Evolutionary conservation across 2,113 vertebrate species (phyloP), one percentile per base, ranked within the genome.

Genomic region (Geococcyx californianus): DNA sequence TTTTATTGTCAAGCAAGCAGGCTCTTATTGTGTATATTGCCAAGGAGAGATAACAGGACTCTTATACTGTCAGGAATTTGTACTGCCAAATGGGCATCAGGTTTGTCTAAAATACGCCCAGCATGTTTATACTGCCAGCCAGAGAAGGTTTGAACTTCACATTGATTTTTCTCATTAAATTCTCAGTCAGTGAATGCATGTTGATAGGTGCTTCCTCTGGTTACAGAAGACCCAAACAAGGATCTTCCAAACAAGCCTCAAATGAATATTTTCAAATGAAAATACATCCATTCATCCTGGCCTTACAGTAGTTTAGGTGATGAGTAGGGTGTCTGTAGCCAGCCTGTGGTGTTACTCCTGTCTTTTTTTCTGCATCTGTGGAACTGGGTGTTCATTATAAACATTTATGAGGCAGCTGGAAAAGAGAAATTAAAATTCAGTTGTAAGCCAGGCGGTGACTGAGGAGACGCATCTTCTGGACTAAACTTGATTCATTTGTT

Each of bases 41-140:
- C 97, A 97, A 95, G 66, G 38, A 81, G 70, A 91, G 70, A 97
- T 94, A 97, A 95, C 66, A 55, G 51, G 42, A 47, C 94, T 82
- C 59, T 97, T 97, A 93, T 94, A 58, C 63, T 74, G 67, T 74
- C 59, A 92, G 88, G 80, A 90, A 84, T 94, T 94, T 89, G 77
- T 86, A 89, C 85, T 95, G 94, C 95, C 96, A 97, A 95, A 59
- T 52, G 76, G 90, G 88, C 90, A 68, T 60, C 82, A 97, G 92
- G 68, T 95, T 96, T 60, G 69, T 70, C 92, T 93, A 75, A 96
- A 95, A 93, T 73, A 75, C n/a, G 49, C 56, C 77, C 90, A 86
- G 77, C 49, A 2, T 79, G 56, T 66, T 81, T 74, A 56, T 62
- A 73, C 63, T 95, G 79, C 93, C 97, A 97, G 87, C 80, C 72